Evolutionary conservation across 2,888 invertebrate genomes (phyloP).

Genomic region (Charanyca ferruginea): DNA sequence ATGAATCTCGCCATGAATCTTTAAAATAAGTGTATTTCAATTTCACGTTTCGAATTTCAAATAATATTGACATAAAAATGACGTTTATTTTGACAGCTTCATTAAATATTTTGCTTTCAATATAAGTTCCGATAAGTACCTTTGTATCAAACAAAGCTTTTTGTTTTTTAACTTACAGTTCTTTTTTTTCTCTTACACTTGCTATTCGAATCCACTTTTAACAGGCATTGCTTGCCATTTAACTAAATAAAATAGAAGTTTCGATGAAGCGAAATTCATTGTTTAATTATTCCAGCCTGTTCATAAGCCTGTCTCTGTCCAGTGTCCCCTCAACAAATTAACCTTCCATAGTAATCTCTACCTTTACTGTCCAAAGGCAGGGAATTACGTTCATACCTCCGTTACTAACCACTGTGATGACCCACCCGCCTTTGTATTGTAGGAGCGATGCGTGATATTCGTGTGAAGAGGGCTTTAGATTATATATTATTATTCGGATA

Average conservation of each 20-base stretch:
- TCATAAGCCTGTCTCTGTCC: not conserved
- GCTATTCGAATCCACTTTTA: too few relatives aligned
- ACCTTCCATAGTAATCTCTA: slow-evolving; percentile 30
- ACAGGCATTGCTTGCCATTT: too few relatives aligned
- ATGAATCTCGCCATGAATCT: too few relatives aligned
- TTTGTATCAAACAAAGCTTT: too few relatives aligned
- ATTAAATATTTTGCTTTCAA: not conserved
- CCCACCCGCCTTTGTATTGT: slow-evolving; percentile 43
- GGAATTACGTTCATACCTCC: slow-evolving; percentile 43
- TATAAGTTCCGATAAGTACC: too few relatives aligned
- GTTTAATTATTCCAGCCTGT: slow-evolving; percentile 1
- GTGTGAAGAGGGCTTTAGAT: slow-evolving; percentile 15
- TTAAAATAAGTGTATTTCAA: too few relatives aligned
- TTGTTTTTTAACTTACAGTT: too few relatives aligned
- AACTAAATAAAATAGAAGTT: too few relatives aligned
- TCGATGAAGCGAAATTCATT: not conserved
- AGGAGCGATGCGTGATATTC: slow-evolving; percentile 41
- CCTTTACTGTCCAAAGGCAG: slow-evolving; percentile 11
- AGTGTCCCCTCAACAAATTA: slow-evolving; percentile 32
- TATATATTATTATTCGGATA: slow-evolving; percentile 12
- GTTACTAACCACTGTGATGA: slow-evolving; percentile 51
- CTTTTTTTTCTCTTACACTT: too few relatives aligned
- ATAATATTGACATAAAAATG: not conserved
- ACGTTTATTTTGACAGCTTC: not conserved
- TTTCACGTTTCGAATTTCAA: too few relatives aligned